Base-by-base conservation (phyloP, 35 echinoderm and acorn worm species). In the Chiridota heheva region DNA sequence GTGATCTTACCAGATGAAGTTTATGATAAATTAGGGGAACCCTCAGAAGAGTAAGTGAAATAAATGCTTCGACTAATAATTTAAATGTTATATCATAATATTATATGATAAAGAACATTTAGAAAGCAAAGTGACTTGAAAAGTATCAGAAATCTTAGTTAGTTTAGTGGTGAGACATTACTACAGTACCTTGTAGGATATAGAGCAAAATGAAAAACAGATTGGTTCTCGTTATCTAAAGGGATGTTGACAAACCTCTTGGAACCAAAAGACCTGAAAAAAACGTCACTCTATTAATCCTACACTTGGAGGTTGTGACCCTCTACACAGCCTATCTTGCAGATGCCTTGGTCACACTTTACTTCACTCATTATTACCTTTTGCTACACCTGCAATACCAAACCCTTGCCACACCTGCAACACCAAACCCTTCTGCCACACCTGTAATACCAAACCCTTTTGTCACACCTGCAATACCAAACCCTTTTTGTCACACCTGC, bases 1-100 rank as follows among this genome's bases (percentile, higher is more conserved):
- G 88, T 97, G 17, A 66, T 97, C 10, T 41, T 97, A 67, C 47
- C 70, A 63, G 88, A 97, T 5, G 65, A 91, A 33, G 87, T 73
- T 55, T 97, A 78, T 87, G 89, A 97, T 38, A 80, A 70, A 58
- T 46, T 97, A 60, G 84, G 88, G 22, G 93, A 97, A 69, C 36
- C 80, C 34, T 58, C 68, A 73, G 93, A 97, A 88, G 88, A 91
- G 93, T 97, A 76, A 97, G 88, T 96, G 8, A 47, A 5, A 25
- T n/a, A n/a, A n/a, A n/a, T n/a, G n/a, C n/a, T n/a, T n/a, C 10
- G 22, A 12, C 22, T 51, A 22, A 22, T 22, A 12, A 51, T 12
- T 51, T 51, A 51, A 51, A 51, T 10, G 22, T 12, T 51, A 51
- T 22, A 51, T 10, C 8, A 12, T 51, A 12, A 10, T 22, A 10